A percentile compares a stretch with the other conserved stretches of the same genome.
phyloP scores from a whole-genome alignment of 2,888 invertebrate species.

The Heliconius erato region DNA sequence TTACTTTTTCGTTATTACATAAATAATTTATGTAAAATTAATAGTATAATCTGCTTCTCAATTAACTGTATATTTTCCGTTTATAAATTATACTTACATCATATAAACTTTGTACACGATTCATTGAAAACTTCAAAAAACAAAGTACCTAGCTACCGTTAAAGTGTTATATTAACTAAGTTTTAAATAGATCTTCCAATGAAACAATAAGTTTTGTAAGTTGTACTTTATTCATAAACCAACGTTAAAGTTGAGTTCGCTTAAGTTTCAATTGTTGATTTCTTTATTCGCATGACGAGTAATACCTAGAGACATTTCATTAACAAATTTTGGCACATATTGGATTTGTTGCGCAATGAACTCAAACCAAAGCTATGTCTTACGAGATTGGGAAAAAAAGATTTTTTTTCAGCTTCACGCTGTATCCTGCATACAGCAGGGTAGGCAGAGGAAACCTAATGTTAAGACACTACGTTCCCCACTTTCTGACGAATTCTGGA shows the following conservation, averaged over 20 bases:
- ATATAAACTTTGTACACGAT: conserved; percentile 40
- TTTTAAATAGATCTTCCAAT: conserved; percentile 42
- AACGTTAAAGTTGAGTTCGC: conserved; percentile 28
- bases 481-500: too few species aligned
- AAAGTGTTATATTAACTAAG: conserved; percentile 50
- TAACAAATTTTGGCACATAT: too few species aligned
- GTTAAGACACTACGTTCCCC: too few species aligned
- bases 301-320: too few species aligned
- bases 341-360: too few species aligned
- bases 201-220: conserved; percentile 43
- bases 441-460: too few species aligned
- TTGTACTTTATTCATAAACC: conserved; percentile 40
- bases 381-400: too few species aligned
- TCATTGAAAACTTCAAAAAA: conserved; percentile 49
- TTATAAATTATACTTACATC: conserved; percentile 42
- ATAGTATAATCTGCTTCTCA: background rate
- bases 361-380: too few species aligned
- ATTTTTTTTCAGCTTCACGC: too few species aligned
- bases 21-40: background rate
- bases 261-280: background rate
- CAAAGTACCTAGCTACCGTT: conserved; percentile 50
- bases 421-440: too few species aligned
- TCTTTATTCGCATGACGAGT: background rate
- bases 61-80: background rate
- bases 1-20: too few species aligned